These are phyloP conservation scores for Cryptocephalus moraei DNA, from an alignment of 2,888 invertebrate species.

Conservation along the genomic window DNA sequence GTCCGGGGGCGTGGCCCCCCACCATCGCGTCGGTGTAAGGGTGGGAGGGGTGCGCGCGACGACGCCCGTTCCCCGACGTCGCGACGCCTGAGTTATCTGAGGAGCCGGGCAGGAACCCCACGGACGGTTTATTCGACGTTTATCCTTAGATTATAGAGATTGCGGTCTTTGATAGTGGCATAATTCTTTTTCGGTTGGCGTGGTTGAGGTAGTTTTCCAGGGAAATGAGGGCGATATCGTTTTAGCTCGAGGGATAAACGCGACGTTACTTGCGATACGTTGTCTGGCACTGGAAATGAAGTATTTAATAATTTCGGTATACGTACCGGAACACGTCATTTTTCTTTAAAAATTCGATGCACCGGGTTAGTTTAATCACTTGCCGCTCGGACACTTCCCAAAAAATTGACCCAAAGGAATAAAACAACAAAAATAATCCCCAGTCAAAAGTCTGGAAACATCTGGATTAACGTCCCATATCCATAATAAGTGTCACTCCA, in stretches of 20 bases:
- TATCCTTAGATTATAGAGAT: conserved; percentile 11
- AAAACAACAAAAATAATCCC: too few relatives aligned
- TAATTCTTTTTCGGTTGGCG: conserved; percentile 6
- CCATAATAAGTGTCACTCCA: too few relatives aligned
- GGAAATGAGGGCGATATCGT: too few relatives aligned
- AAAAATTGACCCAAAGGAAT: too few relatives aligned
- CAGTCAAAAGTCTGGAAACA: too few relatives aligned
- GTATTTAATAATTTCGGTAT: too few relatives aligned
- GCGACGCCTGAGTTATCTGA: conserved; percentile 5
- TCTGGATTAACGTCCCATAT: too few relatives aligned
- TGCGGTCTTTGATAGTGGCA: conserved; percentile 12
- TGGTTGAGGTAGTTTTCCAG: conserved; percentile 2
- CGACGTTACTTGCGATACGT: not conserved
- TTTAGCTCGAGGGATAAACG: too few relatives aligned
- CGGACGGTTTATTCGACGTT: conserved; percentile 10
- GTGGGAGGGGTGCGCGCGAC: not conserved
- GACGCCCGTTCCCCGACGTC: not conserved
- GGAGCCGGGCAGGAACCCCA: not conserved
- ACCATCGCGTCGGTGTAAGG: not conserved
- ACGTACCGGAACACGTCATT: too few relatives aligned
- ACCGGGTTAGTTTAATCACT: too few relatives aligned
- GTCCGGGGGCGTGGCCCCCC: conserved; percentile 4
- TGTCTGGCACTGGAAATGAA: not conserved
- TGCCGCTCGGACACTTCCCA: too few relatives aligned
- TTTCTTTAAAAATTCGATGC: too few relatives aligned